Base-by-base conservation (phyloP, 1,140 invertebrate species). In the Bombus sibiricus region DNA sequence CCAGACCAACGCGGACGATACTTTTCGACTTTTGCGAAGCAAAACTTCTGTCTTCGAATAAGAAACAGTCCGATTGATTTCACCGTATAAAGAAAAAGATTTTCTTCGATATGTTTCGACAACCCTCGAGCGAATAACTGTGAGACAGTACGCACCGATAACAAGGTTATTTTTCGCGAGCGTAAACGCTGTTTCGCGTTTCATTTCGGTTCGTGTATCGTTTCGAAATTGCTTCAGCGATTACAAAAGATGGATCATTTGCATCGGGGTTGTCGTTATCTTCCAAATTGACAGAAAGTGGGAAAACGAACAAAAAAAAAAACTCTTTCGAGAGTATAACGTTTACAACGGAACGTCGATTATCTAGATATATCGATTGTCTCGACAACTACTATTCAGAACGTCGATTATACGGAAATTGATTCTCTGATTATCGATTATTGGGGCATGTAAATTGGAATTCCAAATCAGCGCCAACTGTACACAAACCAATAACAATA, bases 351-450 rank as follows among this genome's bases (percentile, higher is more conserved):
- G 71, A 18, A 72, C 25, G 69, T 41, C 69, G 39, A 71, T 71
- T 71, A 71, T 71, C 37, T 28, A 3, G 37, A 28, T 22, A 47
- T 53, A 71, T 71, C 37, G 37, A 72, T 72, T 32, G 43, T 10
- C 37, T 10, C 15, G 41, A 43, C 28, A 73, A 1, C 39, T 22
- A 43, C 43, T 72, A n/a, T 72, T 43, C 39, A 13, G 39, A n/a
- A 43, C 39, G 28, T 72, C 69, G 69, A 72, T 72, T 73, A 43
- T 10, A 73, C 71, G 39, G 39, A 73, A 43, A 73, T 73, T 43
- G 39, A 73, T 73, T 73, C 71, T 43, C 71, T 43, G 71, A 73
- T 73, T 73, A 73, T 73, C 71, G 71, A 73, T 73, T 73, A 73
- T 73, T 18, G n/a, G 41, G n/a, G 41, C 28, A 32, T 22, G 71